Conservation (phyloP, 2,888 invertebrate species). For the Archips xylosteana region DNA sequence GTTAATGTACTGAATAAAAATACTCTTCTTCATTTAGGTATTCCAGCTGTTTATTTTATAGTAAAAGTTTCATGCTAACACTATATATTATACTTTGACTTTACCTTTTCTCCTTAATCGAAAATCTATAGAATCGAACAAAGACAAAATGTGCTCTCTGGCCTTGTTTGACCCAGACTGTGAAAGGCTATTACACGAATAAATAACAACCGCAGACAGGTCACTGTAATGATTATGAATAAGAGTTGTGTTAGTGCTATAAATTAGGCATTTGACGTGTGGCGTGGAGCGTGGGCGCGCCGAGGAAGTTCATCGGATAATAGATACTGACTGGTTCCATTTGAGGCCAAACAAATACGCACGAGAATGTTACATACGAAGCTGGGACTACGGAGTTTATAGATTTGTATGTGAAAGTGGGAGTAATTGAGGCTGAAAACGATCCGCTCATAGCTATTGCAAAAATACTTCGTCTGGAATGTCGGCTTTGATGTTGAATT, state of each 20-base stretch:
- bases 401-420: conserved; percentile 30
- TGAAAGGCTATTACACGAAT: conserved; percentile 6
- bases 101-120: too few species aligned
- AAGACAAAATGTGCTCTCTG: not conserved
- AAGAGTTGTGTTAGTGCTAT: conserved; percentile 31
- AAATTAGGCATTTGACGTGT: conserved; percentile 36
- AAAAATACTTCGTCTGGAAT: not conserved
- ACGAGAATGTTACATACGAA: conserved; percentile 18
- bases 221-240: conserved; percentile 39
- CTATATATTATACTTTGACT: too few species aligned
- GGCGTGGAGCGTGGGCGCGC: conserved; percentile 22
- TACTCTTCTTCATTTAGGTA: too few species aligned
- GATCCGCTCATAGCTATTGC: not conserved
- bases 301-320: conserved; percentile 30
- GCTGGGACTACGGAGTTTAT: not conserved
- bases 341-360: conserved; percentile 39
- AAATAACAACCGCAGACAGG: conserved; percentile 29
- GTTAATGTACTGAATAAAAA: too few species aligned
- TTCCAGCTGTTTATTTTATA: too few species aligned
- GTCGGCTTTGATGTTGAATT: not conserved
- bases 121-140: not conserved
- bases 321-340: conserved; percentile 36
- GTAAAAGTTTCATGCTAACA: too few species aligned
- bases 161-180: not conserved
- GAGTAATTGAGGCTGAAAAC: conserved; percentile 14